phyloP scores from a whole-genome alignment of 2,113 vertebrate species.

The Copsychus sechellarum region DNA sequence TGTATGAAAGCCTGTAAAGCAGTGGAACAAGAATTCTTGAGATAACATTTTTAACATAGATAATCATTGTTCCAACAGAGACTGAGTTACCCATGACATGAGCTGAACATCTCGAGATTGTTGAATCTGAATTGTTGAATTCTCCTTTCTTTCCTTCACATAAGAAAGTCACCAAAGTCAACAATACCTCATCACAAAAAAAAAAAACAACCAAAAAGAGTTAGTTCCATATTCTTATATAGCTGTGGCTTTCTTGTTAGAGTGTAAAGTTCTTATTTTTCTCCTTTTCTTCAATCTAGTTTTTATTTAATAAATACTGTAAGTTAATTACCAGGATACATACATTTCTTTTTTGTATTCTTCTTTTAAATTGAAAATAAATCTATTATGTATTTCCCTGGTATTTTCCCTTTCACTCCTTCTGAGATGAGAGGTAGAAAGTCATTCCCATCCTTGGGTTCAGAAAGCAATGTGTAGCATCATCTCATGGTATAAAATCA shows the following conservation, averaged over 20 bases:
- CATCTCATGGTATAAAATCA: background rate
- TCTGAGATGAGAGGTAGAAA: background rate
- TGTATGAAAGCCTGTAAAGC: background rate
- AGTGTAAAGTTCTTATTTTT: background rate
- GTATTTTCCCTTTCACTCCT: background rate
- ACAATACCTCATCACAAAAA: background rate
- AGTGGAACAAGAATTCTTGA: background rate
- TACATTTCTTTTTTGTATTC: background rate
- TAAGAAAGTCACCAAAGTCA: background rate
- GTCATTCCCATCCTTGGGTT: background rate
- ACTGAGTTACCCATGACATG: background rate
- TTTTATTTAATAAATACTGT: background rate
- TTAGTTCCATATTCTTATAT: background rate
- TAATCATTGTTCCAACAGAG: background rate
- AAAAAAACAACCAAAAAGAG: background rate
- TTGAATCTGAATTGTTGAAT: background rate
- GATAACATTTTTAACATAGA: background rate
- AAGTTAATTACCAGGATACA: background rate
- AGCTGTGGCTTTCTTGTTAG: background rate
- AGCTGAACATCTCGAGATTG: background rate
- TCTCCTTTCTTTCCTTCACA: background rate
- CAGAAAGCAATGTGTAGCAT: background rate
- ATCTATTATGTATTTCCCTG: background rate
- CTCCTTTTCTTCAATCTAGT: background rate
- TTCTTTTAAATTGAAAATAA: background rate